A percentile compares a stretch with the other conserved stretches of the same genome.
Evolutionary conservation across 1,140 invertebrate species (phyloP).

Genomic region (Macrobrachium rosenbergii): DNA sequence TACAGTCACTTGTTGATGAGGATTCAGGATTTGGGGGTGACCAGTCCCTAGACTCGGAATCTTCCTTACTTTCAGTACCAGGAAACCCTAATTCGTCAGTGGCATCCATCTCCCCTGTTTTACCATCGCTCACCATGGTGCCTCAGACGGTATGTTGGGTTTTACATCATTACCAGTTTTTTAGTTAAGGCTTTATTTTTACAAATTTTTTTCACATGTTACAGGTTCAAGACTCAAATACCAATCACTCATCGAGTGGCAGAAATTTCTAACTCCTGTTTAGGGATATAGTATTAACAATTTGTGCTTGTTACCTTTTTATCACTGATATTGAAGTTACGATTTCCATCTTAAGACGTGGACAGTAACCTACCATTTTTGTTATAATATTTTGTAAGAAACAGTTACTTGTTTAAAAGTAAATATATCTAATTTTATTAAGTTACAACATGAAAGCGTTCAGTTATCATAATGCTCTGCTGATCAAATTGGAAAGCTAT

Average conservation of each 20-base stretch:
- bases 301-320: conserved; percentile 40
- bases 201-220: conserved; percentile 10
- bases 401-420: conserved; percentile 1
- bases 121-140: conserved; percentile 49
- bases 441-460: conserved; percentile 28
- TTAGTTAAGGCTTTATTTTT: conserved; percentile 1
- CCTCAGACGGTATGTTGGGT: conserved; percentile 44
- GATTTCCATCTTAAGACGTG: conserved; percentile 50
- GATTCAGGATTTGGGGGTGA: conserved; percentile 59
- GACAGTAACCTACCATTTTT: conserved; percentile 15
- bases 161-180: conserved; percentile 27
- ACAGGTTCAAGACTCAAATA: conserved; percentile 17
- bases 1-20: conserved; percentile 52
- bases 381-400: not conserved
- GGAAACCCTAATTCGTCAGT: not conserved
- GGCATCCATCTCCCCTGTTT: conserved; percentile 13
- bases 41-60: conserved; percentile 51
- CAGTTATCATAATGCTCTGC: conserved; percentile 29
- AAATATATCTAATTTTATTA: conserved; percentile 17
- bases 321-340: conserved; percentile 47
- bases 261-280: not conserved
- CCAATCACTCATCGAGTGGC: conserved; percentile 22
- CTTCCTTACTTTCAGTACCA: conserved; percentile 13
- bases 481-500: conserved; percentile 16
- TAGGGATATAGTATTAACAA: no score